Conservation (phyloP, 2,113 vertebrate species). For the Epinephelus lanceolatus region DNA sequence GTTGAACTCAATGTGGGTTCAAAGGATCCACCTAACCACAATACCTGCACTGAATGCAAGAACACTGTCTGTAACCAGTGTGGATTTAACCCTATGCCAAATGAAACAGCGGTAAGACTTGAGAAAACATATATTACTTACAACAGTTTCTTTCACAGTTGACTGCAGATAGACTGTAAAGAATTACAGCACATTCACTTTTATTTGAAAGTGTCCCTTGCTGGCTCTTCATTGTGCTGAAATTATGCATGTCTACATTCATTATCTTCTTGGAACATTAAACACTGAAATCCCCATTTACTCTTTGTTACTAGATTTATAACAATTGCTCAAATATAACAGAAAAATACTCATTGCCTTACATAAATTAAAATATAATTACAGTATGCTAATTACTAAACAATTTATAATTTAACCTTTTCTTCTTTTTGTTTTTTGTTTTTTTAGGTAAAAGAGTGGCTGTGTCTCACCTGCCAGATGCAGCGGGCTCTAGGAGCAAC, state of each 20-base stretch:
- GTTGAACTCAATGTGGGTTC: constrained; percentile 85
- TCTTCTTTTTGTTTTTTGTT: neutral
- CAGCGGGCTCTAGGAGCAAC: constrained; percentile 88
- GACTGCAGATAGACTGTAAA: neutral
- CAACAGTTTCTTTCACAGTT: constrained; percentile 50
- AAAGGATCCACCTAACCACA: constrained; percentile 91
- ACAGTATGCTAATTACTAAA: neutral
- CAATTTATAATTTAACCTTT: neutral
- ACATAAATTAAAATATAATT: neutral
- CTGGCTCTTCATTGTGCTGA: neutral
- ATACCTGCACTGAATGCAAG: constrained; percentile 93
- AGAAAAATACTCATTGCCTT: neutral
- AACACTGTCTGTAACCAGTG: constrained; percentile 93
- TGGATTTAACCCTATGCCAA: constrained; percentile 92
- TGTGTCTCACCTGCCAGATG: constrained; percentile 97
- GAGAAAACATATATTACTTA: neutral
- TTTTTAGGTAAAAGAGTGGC: constrained; percentile 88
- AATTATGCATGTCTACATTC: neutral
- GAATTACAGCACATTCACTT: neutral
- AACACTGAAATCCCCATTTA: neutral
- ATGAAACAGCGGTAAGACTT: constrained; percentile 85
- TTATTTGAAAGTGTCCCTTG: neutral
- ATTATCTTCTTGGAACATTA: neutral
- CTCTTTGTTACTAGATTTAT: neutral
- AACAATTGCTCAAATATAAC: neutral